Conservation (phyloP, 1,140 invertebrate species). For the Drosophila yakuba region DNA sequence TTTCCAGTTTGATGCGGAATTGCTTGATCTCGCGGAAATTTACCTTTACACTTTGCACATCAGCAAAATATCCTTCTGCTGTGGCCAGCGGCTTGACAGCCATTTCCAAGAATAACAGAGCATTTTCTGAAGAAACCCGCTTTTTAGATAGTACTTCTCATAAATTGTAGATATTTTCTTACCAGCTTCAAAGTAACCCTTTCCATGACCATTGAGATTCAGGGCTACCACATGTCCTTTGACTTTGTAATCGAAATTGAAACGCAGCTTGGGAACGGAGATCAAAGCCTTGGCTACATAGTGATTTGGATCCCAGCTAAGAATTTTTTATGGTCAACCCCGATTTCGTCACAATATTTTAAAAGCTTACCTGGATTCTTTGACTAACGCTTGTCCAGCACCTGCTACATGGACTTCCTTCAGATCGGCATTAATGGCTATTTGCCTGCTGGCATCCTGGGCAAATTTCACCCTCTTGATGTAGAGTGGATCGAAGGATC, state of each 20-base stretch:
- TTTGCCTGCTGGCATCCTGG: slow-evolving; percentile 40
- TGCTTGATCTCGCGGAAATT: slow-evolving; percentile 60
- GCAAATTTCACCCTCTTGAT: slow-evolving; percentile 61
- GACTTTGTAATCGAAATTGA: slow-evolving; percentile 89
- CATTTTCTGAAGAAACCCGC: slow-evolving; percentile 85
- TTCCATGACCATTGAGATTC: slow-evolving; percentile 88
- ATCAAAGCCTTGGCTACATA: slow-evolving; percentile 64
- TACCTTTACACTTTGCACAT: slow-evolving; percentile 84
- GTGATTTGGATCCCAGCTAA: slow-evolving; percentile 44
- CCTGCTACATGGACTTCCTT: slow-evolving; percentile 57
- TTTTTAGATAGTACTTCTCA: neutral
- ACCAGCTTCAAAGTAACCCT: slow-evolving; percentile 89
- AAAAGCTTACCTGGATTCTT: slow-evolving; percentile 43
- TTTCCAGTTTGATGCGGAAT: slow-evolving; percentile 61
- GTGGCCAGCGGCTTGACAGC: slow-evolving; percentile 86
- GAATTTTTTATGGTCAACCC: neutral
- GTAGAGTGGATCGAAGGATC: slow-evolving; percentile 54
- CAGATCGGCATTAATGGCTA: slow-evolving; percentile 62
- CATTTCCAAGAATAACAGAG: slow-evolving; percentile 86
- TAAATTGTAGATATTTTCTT: slow-evolving; percentile 53
- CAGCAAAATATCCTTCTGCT: slow-evolving; percentile 87
- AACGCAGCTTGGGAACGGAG: slow-evolving; percentile 87
- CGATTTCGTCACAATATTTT: neutral
- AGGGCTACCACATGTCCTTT: slow-evolving; percentile 89
- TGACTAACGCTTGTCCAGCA: slow-evolving; percentile 28